Evolutionary conservation across 2,888 invertebrate species (phyloP), one percentile per base, ranked within the genome.

Genomic region (Harpalus rubripes): DNA sequence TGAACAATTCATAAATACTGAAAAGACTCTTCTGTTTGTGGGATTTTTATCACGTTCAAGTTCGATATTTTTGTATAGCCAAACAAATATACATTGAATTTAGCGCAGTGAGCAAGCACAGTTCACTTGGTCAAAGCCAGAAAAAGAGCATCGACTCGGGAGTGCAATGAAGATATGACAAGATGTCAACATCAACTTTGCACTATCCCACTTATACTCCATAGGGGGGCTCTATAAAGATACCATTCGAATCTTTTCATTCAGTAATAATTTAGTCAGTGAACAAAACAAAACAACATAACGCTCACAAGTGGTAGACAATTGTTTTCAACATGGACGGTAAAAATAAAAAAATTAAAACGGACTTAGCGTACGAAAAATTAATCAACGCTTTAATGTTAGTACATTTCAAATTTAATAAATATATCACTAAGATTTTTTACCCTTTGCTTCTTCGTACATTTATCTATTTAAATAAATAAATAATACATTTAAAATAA

Each of bases 181-280:
- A 41, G 15, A 22, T 52, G 65, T 81, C 63, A 82, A 82, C 16
- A 68, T 72, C 72, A 82, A 74, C 83, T 83, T 83, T 83, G 83
- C 83, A 76, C 83, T 59, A 58, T 83, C 83, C 83, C 83, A 83
- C 83, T 74, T 41, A 52, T 6, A 10, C 65, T 56, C 83, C 83
- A 74, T 74, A 41, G 61, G 59, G 18, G 22, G 52, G 58, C 16
- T n/a, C n/a, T 78, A 78, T 78, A 78, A 78, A 78, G 18, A 58
- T 15, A 78, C 2, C 10, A 78, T 58, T 26, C 12, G n/a, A 10
- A 58, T 78, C 26, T 58, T 59, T 74, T 58, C 39, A 74, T 18
- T 74, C 61, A 74, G 82, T 82, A 74, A 74, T 6, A 74, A 74
- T 15, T 74, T 22, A 52, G 44, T 52, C 44, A 52, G 22, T 32